Evolutionary conservation across 2,888 invertebrate genomes (phyloP).

Genomic region (Blera fallax): DNA sequence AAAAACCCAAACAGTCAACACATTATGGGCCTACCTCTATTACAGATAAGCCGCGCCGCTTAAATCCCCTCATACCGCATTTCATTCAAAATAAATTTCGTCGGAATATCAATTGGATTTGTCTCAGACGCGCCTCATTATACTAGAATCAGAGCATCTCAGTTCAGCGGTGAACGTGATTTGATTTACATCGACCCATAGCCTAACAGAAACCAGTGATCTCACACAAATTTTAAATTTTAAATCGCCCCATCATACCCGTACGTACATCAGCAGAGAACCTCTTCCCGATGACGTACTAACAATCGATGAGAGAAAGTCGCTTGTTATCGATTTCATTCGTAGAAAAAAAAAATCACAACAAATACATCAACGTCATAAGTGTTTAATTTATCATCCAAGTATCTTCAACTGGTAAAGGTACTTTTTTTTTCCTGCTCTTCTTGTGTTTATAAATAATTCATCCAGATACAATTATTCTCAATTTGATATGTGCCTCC

Average conservation of each 20-base stretch:
- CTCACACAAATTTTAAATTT: conserved; percentile 15
- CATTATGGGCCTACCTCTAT: conserved; percentile 19
- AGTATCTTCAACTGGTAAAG: conserved; percentile 40
- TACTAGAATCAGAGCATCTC: conserved; percentile 24
- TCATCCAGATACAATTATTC: conserved; percentile 68
- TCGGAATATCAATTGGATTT: conserved; percentile 32
- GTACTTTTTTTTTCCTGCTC: conserved; percentile 36
- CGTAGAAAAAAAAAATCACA: conserved; percentile 5
- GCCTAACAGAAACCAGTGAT: conserved; percentile 5
- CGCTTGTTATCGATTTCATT: conserved; percentile 38
- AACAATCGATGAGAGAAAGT: conserved; percentile 45
- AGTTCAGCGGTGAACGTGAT: conserved; percentile 29
- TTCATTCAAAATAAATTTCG: conserved; percentile 33
- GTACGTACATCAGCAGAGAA: conserved; percentile 8
- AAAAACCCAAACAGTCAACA: background rate
- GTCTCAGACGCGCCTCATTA: conserved; percentile 7
- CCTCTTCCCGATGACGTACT: conserved; percentile 23
- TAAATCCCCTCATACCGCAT: conserved; percentile 3
- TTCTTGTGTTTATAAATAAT: conserved; percentile 67
- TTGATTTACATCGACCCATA: conserved; percentile 38
- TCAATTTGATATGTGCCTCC: conserved; percentile 62
- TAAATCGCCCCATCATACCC: background rate
- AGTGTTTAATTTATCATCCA: conserved; percentile 52
- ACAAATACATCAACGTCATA: conserved; percentile 53
- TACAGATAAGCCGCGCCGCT: conserved; percentile 26